Conservation (phyloP, 53 echinoderm and acorn worm genomes). For the Echinometra lucunter region DNA sequence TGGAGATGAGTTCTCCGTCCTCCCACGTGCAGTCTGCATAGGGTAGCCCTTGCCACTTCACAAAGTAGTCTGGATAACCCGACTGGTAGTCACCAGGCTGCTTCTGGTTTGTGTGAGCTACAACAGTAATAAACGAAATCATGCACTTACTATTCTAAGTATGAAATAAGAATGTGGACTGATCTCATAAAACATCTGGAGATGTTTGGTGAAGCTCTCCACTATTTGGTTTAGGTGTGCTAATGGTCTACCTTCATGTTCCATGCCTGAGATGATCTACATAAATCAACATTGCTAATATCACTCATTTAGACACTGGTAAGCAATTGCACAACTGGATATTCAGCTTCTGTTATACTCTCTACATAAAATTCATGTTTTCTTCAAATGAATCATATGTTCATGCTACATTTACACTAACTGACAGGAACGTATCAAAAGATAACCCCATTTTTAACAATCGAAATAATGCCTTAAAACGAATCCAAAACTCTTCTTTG, state of each 20-base stretch:
- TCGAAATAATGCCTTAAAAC: background rate
- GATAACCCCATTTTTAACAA: no score
- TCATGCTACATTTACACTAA: background rate
- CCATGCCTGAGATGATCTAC: no score
- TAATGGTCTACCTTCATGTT: background rate
- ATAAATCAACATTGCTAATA: background rate
- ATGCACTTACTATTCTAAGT: background rate
- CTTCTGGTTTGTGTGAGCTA: slow-evolving; percentile 86
- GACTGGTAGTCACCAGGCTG: slow-evolving; percentile 81
- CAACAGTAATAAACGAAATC: background rate
- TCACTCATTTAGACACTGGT: background rate
- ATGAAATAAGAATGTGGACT: background rate
- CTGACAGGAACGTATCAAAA: background rate
- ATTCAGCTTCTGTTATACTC: no score
- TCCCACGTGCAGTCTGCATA: slow-evolving; percentile 97
- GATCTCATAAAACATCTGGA: no score
- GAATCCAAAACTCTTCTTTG: background rate
- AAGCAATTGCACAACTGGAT: no score
- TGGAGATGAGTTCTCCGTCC: slow-evolving; percentile 93
- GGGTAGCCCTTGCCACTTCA: slow-evolving; percentile 98
- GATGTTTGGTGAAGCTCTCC: background rate
- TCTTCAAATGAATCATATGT: no score
- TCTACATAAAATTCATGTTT: no score
- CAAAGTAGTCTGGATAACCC: slow-evolving; percentile 90
- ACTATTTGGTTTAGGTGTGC: background rate